These are phyloP conservation scores for Alca torda DNA, from an alignment of 2,797 vertebrate genomes.

Conservation along the genomic window DNA sequence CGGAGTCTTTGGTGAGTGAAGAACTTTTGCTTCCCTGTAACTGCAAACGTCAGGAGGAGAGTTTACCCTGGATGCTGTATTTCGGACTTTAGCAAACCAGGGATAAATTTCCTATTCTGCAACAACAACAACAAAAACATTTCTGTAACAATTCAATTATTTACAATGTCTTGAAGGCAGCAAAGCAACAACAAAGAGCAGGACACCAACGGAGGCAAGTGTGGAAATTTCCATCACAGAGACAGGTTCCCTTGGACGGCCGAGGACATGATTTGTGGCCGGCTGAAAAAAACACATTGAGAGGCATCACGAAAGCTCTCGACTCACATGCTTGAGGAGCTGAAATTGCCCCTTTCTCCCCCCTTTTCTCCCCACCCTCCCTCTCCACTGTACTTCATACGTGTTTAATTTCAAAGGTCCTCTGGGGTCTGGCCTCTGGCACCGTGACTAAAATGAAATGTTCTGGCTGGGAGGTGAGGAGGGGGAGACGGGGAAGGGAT, in stretches of 20 bases:
- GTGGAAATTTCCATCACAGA: slow-evolving; percentile 23
- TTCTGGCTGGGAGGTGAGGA: slow-evolving; percentile 45
- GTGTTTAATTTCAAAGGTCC: slow-evolving; percentile 64
- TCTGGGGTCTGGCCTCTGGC: slow-evolving; percentile 34
- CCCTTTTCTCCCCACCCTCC: neutral
- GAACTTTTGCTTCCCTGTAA: neutral
- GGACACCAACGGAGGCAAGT: neutral
- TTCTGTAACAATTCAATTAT: slow-evolving; percentile 39
- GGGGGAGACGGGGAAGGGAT: neutral
- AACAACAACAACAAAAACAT: neutral
- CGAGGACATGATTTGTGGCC: neutral
- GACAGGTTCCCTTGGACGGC: neutral
- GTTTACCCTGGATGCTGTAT: neutral
- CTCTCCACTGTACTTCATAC: neutral
- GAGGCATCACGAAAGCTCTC: slow-evolving; percentile 4
- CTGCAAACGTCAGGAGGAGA: neutral
- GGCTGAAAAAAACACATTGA: neutral
- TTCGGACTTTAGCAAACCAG: neutral
- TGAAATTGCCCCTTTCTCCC: slow-evolving; percentile 16
- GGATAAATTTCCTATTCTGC: slow-evolving; percentile 1
- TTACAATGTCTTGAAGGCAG: slow-evolving; percentile 31
- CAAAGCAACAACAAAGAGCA: neutral
- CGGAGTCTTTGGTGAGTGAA: neutral
- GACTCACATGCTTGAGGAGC: neutral
- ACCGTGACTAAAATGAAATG: slow-evolving; percentile 58